Base-by-base conservation (phyloP, 2,888 invertebrate genomes). In the Aproaerema taeniolella region DNA sequence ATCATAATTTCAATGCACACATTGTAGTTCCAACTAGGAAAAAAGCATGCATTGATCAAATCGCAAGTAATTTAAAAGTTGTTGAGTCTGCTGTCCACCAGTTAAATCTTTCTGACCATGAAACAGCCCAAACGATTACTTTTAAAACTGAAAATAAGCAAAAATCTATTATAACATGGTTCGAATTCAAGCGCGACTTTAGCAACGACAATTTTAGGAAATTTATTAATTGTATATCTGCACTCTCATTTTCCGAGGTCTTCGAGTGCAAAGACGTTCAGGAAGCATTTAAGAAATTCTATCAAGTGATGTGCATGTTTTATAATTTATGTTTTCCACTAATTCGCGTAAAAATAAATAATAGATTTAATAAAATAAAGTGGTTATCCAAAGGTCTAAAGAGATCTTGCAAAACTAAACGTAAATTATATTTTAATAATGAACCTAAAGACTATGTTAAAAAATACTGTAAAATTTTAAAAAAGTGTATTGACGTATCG, bases 321-420 rank as follows among this genome's bases (percentile, higher is more conserved):
- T 38, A 41, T 16, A 16, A 40, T n/a, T 20, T 41, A 8, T 43
- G 39, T 10, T 45, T 43, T 34, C 39, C 41, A 14, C 35, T 11
- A 36, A 30, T 31, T n/a, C 37, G 34, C 34, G 24, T 46, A 11
- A 38, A 38, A 20, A 38, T 38, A 15, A 13, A 25, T 7, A 31
- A 30, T 24, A 33, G 29, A 20, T 20, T 5, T 9, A 24, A 7
- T 40, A 20, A 30, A 26, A 3, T 17, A 32, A 25, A 31, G 10
- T 35, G 9, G 28, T n/a, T 28, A n/a, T 8, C 28, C 5, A 28
- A 9, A 9, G 28, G 28, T 4, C n/a, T 28, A n/a, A 31, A 24
- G 31, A 24, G 16, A 24, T 38, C 31, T 16, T 34, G 31, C 13
- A 36, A 29, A 25, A 35, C 20, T 7, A 34, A 40, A 39, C 39